phyloP scores from a whole-genome alignment of 2,888 invertebrate genomes.

The Idaea straminata region DNA sequence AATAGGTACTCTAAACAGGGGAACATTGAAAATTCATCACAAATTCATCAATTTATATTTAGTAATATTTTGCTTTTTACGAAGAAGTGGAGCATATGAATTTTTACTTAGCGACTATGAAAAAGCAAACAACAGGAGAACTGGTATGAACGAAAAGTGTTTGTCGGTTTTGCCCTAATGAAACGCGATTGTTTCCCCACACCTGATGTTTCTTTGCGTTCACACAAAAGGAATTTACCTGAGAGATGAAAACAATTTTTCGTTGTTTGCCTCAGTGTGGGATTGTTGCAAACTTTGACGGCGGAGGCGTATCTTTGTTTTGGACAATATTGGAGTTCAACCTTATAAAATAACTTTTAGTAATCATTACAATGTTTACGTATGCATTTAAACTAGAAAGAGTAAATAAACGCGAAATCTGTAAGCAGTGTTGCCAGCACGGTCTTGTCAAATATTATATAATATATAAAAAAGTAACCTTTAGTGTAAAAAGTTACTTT shows the following conservation, averaged over 20 bases:
- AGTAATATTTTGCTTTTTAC: background rate
- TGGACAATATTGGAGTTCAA: background rate
- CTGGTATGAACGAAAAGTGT: slow-evolving; percentile 21
- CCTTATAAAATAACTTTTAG: background rate
- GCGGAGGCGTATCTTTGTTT: background rate
- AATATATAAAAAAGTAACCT: too few relatives aligned
- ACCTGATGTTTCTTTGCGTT: slow-evolving; percentile 40
- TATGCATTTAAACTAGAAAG: too few relatives aligned
- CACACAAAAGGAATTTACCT: slow-evolving; percentile 32
- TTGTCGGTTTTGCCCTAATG: slow-evolving; percentile 32
- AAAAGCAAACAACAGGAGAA: slow-evolving; percentile 23
- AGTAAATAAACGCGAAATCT: too few relatives aligned
- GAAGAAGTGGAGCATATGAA: background rate
- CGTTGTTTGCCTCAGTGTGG: slow-evolving; percentile 12
- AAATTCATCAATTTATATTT: background rate
- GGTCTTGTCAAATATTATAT: too few relatives aligned
- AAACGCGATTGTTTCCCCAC: slow-evolving; percentile 44
- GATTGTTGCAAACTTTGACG: slow-evolving; percentile 13
- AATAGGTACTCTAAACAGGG: background rate
- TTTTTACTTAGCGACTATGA: slow-evolving; percentile 14
- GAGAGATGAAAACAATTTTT: slow-evolving; percentile 40
- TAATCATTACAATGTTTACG: too few relatives aligned
- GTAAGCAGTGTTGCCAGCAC: too few relatives aligned
- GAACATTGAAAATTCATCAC: background rate
- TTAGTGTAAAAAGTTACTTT: too few relatives aligned